A percentile compares a stretch with the other conserved stretches of the same genome.
These are phyloP conservation scores for Stomorhina lunata DNA, from an alignment of 2,888 invertebrate genomes.

Conservation along the genomic window DNA sequence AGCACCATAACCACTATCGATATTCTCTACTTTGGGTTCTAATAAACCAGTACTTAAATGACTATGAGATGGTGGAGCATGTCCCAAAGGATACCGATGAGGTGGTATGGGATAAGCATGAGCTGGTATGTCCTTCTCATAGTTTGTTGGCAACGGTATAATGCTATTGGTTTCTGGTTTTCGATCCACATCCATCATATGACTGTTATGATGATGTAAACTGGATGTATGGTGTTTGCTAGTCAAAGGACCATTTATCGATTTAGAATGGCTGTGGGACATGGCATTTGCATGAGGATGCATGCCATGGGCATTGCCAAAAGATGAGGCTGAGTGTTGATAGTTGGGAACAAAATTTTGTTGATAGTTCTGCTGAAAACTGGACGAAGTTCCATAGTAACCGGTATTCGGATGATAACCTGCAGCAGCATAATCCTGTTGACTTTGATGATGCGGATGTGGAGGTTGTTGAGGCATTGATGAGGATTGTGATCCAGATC, in stretches of 20 bases:
- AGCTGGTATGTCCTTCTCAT: slow-evolving; percentile 80
- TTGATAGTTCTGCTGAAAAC: slow-evolving; percentile 78
- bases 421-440: slow-evolving; percentile 70
- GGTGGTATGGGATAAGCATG: slow-evolving; percentile 80
- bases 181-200: slow-evolving; percentile 77
- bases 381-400: slow-evolving; percentile 75
- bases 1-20: slow-evolving; percentile 72
- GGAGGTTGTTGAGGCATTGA: slow-evolving; percentile 63
- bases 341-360: slow-evolving; percentile 78
- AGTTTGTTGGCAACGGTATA: slow-evolving; percentile 79
- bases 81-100: slow-evolving; percentile 75
- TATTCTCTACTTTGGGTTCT: slow-evolving; percentile 75
- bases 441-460: slow-evolving; percentile 75
- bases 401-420: slow-evolving; percentile 75
- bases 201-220: slow-evolving; percentile 71
- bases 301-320: slow-evolving; percentile 71
- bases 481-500: slow-evolving; percentile 55
- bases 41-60: slow-evolving; percentile 73
- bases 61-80: slow-evolving; percentile 69
- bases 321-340: slow-evolving; percentile 74
- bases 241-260: slow-evolving; percentile 65
- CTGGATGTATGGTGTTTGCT: slow-evolving; percentile 54
- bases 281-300: slow-evolving; percentile 65
- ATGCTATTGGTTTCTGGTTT: slow-evolving; percentile 78
- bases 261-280: slow-evolving; percentile 62